Percentiles rank a stretch among this genome's conserved stretches.
Conservation (phyloP, 1,140 invertebrate genomes). For the Octopus bimaculoides region DNA sequence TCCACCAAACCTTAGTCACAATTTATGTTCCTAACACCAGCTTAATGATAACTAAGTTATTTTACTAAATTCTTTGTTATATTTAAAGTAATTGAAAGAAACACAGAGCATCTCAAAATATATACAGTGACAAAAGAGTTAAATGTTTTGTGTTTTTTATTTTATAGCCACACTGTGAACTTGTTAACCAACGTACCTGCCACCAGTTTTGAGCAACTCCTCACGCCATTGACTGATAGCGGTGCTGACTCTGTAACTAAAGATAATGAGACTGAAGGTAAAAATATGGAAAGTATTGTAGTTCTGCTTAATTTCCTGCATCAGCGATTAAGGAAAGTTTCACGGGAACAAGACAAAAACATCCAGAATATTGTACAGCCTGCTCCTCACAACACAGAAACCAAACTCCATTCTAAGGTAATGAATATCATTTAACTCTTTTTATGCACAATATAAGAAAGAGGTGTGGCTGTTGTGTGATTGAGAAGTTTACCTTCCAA, state of each 20-base stretch:
- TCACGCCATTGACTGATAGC: constrained; percentile 57
- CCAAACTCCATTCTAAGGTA: too few species aligned
- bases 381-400: too few species aligned
- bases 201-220: constrained; percentile 62
- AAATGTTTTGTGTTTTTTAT: not conserved
- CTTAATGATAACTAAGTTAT: too few species aligned
- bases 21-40: too few species aligned
- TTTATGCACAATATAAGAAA: too few species aligned
- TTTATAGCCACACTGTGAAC: constrained; percentile 64
- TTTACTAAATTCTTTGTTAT: too few species aligned
- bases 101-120: too few species aligned
- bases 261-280: constrained; percentile 64
- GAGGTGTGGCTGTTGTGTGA: too few species aligned
- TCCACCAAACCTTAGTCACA: too few species aligned
- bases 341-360: constrained; percentile 40
- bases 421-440: too few species aligned
- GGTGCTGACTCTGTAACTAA: constrained; percentile 51
- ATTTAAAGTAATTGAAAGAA: too few species aligned
- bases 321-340: constrained; percentile 60
- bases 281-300: constrained; percentile 71
- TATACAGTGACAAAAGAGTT: too few species aligned
- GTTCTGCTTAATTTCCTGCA: constrained; percentile 68
- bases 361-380: constrained; percentile 18
- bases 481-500: not conserved
- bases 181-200: constrained; percentile 63